These are phyloP conservation scores for Dryocosmus kuriphilus DNA, from an alignment of 2,888 invertebrate species.

Conservation along the genomic window DNA sequence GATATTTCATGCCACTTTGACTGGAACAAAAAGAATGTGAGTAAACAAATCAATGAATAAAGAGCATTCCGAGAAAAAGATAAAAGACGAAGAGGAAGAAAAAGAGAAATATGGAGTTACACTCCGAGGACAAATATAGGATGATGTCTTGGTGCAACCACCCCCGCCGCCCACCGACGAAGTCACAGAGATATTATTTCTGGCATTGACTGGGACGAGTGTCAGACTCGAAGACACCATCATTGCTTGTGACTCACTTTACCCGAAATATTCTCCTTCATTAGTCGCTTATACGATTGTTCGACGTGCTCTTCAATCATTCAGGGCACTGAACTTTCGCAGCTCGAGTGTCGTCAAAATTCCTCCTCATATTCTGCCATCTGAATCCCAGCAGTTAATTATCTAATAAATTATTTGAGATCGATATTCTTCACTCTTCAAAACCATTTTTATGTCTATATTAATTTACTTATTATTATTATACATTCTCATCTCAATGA, in stretches of 20 bases:
- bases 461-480: too few species aligned
- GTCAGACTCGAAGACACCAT: slow-evolving; percentile 63
- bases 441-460: too few species aligned
- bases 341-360: neutral
- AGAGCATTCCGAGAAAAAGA: slow-evolving; percentile 42
- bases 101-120: slow-evolving; percentile 42
- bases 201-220: slow-evolving; percentile 70
- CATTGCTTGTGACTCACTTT: slow-evolving; percentile 70
- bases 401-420: too few species aligned
- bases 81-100: slow-evolving; percentile 8
- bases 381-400: neutral
- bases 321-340: slow-evolving; percentile 9
- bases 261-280: slow-evolving; percentile 67
- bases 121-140: slow-evolving; percentile 71
- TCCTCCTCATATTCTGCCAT: neutral
- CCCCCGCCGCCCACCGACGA: slow-evolving; percentile 61
- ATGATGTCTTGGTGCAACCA: slow-evolving; percentile 67
- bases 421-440: too few species aligned
- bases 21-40: neutral
- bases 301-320: slow-evolving; percentile 44
- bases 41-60: slow-evolving; percentile 40
- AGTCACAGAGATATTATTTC: slow-evolving; percentile 71
- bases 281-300: slow-evolving; percentile 51
- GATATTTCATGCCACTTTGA: neutral
- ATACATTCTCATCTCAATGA: too few species aligned